Percentiles rank a stretch among this genome's conserved stretches.
Conservation (phyloP, 2,888 invertebrate species). For the Hydraecia micacea region DNA sequence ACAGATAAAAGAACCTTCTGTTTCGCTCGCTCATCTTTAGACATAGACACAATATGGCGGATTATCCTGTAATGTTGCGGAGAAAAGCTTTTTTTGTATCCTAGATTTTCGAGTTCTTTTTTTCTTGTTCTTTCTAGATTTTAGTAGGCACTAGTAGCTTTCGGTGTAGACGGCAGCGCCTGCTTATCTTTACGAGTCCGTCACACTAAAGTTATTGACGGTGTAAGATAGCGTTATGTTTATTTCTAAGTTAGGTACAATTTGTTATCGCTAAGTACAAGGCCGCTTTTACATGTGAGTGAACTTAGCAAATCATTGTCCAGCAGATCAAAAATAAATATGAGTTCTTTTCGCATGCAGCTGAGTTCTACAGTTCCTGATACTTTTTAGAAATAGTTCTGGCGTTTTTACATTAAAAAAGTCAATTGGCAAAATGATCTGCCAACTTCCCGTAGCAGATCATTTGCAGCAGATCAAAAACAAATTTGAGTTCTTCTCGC, state of each 20-base stretch:
- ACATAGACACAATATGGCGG: constrained; percentile 53
- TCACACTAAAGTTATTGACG: constrained; percentile 31
- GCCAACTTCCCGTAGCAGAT: no score
- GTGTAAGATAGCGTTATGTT: constrained; percentile 33
- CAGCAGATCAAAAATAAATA: no score
- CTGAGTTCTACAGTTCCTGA: no score
- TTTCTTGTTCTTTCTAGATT: constrained; percentile 13
- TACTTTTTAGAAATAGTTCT: no score
- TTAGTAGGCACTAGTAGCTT: constrained; percentile 6
- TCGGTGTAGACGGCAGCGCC: constrained; percentile 1
- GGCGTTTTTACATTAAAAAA: no score
- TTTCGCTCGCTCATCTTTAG: constrained; percentile 58
- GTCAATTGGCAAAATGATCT: no score
- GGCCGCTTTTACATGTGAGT: no score
- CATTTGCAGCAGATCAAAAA: no score
- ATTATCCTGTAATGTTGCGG: constrained; percentile 44
- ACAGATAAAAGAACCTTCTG: constrained; percentile 67
- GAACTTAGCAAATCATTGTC: no score
- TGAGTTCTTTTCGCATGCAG: no score
- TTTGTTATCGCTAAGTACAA: constrained; percentile 20
- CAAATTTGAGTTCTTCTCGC: no score
- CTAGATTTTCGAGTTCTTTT: constrained; percentile 11
- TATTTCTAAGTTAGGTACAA: constrained; percentile 23
- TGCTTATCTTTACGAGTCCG: constrained; percentile 37
- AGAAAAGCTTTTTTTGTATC: constrained; percentile 14